Conservation (phyloP, 1,140 invertebrate genomes). For the Aphaenogaster floridana region DNA sequence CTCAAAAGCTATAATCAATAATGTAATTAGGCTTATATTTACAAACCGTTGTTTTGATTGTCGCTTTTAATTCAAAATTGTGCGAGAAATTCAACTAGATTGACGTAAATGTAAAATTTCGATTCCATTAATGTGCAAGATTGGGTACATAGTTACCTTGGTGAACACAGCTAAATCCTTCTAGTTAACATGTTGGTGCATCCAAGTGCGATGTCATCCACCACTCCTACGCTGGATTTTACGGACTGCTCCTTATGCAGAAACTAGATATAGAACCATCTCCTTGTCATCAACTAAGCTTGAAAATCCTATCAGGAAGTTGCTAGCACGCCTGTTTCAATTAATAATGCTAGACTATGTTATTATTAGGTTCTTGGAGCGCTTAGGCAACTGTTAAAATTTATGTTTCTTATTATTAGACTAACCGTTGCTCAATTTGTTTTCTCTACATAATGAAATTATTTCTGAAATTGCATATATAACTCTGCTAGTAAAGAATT, state of each 20-base stretch:
- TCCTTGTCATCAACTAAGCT: conserved; percentile 36
- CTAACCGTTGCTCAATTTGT: not conserved
- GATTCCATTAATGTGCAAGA: conserved; percentile 39
- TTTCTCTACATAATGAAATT: not conserved
- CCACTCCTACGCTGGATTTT: conserved; percentile 6
- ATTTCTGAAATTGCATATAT: not conserved
- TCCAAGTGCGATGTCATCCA: conserved; percentile 77
- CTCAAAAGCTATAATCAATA: not conserved
- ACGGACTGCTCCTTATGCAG: conserved; percentile 7
- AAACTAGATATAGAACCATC: conserved; percentile 3
- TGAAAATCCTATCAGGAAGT: conserved; percentile 77
- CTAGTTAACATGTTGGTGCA: conserved; percentile 60
- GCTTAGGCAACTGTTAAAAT: conserved; percentile 8
- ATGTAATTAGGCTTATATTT: not conserved
- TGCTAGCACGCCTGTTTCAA: conserved; percentile 71
- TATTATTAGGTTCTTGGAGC: conserved; percentile 22
- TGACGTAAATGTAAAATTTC: not conserved
- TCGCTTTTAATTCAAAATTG: not conserved
- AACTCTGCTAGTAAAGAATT: not conserved
- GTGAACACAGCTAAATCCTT: conserved; percentile 3
- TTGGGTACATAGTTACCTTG: conserved; percentile 50
- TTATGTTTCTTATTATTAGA: conserved; percentile 22
- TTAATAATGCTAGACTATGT: conserved; percentile 75
- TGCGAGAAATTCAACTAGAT: not conserved
- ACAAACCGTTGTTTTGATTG: not conserved